These are phyloP conservation scores for Parazoanthus atlanticus DNA, from an alignment of 92 coral and sea anemone species.

Conservation along the genomic window DNA sequence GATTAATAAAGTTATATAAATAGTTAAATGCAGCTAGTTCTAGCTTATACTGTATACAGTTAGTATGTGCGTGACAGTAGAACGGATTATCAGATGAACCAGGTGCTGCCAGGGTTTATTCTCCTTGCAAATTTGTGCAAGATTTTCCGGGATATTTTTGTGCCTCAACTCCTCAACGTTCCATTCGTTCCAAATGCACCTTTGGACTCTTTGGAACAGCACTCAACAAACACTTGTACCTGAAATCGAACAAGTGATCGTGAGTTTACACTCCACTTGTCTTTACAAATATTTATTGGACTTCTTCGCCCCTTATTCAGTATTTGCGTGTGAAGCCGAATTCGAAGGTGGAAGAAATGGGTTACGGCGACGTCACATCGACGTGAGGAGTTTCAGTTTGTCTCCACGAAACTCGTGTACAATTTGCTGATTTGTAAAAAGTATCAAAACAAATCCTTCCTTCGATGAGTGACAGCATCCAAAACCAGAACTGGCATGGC, in stretches of 20 bases:
- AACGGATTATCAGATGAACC: neutral
- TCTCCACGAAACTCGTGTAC: neutral
- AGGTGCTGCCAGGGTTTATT: no score
- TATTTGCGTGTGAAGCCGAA: no score
- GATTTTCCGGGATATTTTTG: neutral
- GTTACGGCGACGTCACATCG: neutral
- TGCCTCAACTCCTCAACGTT: no score
- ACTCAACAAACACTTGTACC: neutral
- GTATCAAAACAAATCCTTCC: neutral
- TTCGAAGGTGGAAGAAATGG: no score
- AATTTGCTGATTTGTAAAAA: neutral
- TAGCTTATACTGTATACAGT: neutral
- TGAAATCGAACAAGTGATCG: neutral
- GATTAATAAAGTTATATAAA: neutral
- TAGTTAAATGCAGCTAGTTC: neutral
- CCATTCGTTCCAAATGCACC: neutral
- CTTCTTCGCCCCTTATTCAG: no score
- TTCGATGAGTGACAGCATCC: neutral
- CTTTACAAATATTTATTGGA: neutral
- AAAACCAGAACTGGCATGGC: neutral
- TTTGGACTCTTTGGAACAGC: neutral
- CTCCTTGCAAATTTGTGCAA: no score
- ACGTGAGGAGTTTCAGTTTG: neutral
- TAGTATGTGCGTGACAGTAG: neutral
- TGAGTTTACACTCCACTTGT: neutral